phyloP scores from a whole-genome alignment of 2,797 vertebrate species.

The Vespertilio murinus region DNA sequence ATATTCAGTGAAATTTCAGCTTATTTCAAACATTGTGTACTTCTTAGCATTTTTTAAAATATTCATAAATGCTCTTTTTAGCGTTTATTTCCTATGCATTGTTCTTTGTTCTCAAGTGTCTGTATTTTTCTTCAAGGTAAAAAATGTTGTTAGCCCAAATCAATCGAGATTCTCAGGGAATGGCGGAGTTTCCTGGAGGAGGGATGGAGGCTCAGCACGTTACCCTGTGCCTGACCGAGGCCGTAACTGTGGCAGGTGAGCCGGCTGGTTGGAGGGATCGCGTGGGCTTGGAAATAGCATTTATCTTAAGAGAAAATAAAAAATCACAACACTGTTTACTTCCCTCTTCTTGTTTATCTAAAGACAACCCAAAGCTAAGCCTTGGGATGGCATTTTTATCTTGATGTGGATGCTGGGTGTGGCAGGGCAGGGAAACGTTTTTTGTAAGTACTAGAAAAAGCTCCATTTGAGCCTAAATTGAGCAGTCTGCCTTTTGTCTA shows the following conservation, averaged over 20 bases:
- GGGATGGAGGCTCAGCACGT: conserved; percentile 95
- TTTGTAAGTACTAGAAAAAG: conserved; percentile 39
- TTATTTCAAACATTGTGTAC: not conserved
- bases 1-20: conserved; percentile 30
- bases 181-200: conserved; percentile 97
- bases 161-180: conserved; percentile 97
- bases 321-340: not conserved
- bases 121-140: conserved; percentile 79
- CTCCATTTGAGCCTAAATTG: not conserved
- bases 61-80: conserved; percentile 64
- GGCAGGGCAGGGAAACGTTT: not conserved
- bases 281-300: not conserved
- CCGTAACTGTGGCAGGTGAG: conserved; percentile 95
- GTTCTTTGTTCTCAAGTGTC: conserved; percentile 58
- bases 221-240: conserved; percentile 96
- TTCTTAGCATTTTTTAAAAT: conserved; percentile 42
- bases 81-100: conserved; percentile 22
- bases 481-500: conserved; percentile 9
- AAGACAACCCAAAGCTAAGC: not conserved
- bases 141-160: conserved; percentile 99
- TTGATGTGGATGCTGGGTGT: not conserved
- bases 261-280: not conserved
- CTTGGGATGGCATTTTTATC: not conserved
- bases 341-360: not conserved
- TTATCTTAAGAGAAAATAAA: conserved; percentile 37